Conservation (phyloP, 2,888 invertebrate species). For the Mythimna loreyi region DNA sequence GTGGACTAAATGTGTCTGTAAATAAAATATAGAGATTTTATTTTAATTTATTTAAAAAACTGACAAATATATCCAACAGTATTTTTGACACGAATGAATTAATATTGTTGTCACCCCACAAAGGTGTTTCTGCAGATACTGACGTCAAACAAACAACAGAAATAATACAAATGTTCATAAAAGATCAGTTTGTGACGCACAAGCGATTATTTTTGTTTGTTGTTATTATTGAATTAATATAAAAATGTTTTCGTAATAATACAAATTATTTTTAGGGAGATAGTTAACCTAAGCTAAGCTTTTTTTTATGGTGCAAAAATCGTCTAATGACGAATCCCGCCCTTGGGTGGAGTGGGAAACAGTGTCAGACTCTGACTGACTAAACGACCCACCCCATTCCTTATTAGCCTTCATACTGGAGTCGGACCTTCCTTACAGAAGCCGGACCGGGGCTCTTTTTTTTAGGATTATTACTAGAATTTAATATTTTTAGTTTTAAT, state of each 20-base stretch:
- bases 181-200: conserved; percentile 15
- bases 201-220: background rate
- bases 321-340: no score
- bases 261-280: background rate
- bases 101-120: background rate
- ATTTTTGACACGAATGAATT: background rate
- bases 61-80: background rate
- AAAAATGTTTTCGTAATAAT: background rate
- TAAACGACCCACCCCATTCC: no score
- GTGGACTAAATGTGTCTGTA: no score
- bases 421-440: no score
- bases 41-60: no score
- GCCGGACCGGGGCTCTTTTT: no score
- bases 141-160: background rate
- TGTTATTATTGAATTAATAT: background rate
- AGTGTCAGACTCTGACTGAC: no score
- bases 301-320: background rate
- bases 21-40: no score
- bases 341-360: no score
- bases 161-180: background rate
- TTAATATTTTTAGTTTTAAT: no score
- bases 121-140: background rate
- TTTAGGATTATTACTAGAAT: no score
- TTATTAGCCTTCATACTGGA: no score
- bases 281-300: background rate